These are phyloP conservation scores for Mechanitis messenoides DNA, from an alignment of 2,888 invertebrate species.

Conservation along the genomic window DNA sequence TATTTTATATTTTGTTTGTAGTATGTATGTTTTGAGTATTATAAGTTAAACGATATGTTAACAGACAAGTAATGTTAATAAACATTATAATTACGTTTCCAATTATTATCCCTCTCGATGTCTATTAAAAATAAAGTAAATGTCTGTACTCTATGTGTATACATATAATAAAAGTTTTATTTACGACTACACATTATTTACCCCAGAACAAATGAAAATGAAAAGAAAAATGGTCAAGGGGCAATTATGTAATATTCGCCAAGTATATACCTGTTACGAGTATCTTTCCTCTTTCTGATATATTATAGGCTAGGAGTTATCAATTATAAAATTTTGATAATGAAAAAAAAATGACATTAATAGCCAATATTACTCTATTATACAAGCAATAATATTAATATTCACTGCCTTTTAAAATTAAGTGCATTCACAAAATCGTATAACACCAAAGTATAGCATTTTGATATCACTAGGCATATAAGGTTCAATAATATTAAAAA, in stretches of 20 bases:
- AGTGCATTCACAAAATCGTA: conserved; percentile 1
- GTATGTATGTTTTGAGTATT: no score
- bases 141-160: neutral
- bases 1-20: no score
- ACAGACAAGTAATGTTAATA: neutral
- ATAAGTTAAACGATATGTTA: neutral
- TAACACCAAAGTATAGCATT: neutral
- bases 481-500: neutral
- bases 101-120: neutral
- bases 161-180: neutral
- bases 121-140: neutral
- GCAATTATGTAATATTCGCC: no score
- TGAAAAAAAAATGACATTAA: no score
- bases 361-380: neutral
- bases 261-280: no score
- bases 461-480: neutral
- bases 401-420: neutral
- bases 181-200: neutral
- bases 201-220: neutral
- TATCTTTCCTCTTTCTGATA: no score
- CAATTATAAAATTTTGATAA: no score
- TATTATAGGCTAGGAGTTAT: no score
- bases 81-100: neutral
- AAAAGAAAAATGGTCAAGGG: no score
- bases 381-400: neutral